Evolutionary conservation across 2,888 invertebrate species (phyloP).

Genomic region (Plebejus melissa): DNA sequence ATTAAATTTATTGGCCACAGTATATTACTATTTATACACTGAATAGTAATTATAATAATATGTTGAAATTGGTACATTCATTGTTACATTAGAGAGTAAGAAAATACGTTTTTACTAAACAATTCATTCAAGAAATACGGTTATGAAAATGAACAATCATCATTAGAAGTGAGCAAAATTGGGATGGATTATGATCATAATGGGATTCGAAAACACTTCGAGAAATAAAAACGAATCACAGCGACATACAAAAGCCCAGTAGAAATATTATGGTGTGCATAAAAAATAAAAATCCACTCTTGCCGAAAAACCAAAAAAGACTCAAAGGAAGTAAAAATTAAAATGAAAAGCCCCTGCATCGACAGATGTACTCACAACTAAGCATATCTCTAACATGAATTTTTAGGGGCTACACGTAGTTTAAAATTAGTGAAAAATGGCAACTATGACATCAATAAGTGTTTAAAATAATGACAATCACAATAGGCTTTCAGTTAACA

Average conservation of each 20-base stretch:
- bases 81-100: slow-evolving; percentile 37
- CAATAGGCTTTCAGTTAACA: slow-evolving; percentile 73
- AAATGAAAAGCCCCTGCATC: slow-evolving; percentile 7
- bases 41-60: slow-evolving; percentile 52
- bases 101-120: slow-evolving; percentile 31
- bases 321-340: neutral
- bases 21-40: slow-evolving; percentile 65
- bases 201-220: slow-evolving; percentile 19
- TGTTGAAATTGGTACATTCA: slow-evolving; percentile 43
- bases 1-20: slow-evolving; percentile 73
- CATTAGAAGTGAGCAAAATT: slow-evolving; percentile 28
- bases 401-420: neutral
- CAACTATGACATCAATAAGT: slow-evolving; percentile 38
- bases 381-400: neutral
- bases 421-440: slow-evolving; percentile 31
- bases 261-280: slow-evolving; percentile 26
- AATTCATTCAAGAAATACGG: slow-evolving; percentile 28
- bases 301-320: slow-evolving; percentile 21
- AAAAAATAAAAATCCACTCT: slow-evolving; percentile 25
- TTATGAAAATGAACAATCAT: slow-evolving; percentile 29
- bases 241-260: slow-evolving; percentile 18
- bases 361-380: slow-evolving; percentile 1
- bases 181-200: slow-evolving; percentile 22
- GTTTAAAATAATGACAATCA: slow-evolving; percentile 56
- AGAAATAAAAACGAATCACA: slow-evolving; percentile 22